Percentiles rank a stretch among this genome's conserved stretches.
Evolutionary conservation across 2,113 vertebrate genomes (phyloP).

Genomic region (Triplophysa siluroides): DNA sequence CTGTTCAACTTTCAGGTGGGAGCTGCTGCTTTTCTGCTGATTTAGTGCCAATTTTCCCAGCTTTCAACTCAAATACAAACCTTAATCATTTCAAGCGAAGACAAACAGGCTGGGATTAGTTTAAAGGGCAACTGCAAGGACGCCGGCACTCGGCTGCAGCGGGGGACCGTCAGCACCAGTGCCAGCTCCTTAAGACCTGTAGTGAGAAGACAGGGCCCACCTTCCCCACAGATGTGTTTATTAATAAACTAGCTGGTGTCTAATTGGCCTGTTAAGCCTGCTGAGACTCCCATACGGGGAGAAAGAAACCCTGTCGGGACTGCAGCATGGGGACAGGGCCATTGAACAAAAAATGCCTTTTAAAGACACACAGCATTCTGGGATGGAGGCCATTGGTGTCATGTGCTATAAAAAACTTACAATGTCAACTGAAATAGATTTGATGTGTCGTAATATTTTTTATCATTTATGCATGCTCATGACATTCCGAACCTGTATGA

Average conservation of each 20-base stretch:
- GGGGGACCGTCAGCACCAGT: slow-evolving; percentile 34
- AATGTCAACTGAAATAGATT: not conserved
- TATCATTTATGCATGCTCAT: no score
- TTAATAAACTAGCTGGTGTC: slow-evolving; percentile 60
- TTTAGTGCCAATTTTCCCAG: slow-evolving; percentile 35
- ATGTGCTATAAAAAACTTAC: not conserved
- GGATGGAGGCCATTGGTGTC: not conserved
- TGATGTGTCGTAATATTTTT: not conserved
- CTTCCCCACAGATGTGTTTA: slow-evolving; percentile 59
- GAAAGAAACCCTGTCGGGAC: slow-evolving; percentile 47
- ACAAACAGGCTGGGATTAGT: slow-evolving; percentile 30
- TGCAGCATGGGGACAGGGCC: slow-evolving; percentile 37
- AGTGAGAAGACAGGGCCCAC: slow-evolving; percentile 43
- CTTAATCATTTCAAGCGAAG: slow-evolving; percentile 39
- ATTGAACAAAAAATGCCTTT: slow-evolving; percentile 51
- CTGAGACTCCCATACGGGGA: slow-evolving; percentile 44
- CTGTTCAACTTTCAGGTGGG: slow-evolving; percentile 18
- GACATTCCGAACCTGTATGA: no score
- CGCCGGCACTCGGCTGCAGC: slow-evolving; percentile 15
- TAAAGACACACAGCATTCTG: slow-evolving; percentile 31
- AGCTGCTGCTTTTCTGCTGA: slow-evolving; percentile 8
- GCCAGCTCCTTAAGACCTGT: slow-evolving; percentile 31
- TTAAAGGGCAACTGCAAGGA: slow-evolving; percentile 41
- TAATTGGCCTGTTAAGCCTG: slow-evolving; percentile 60
- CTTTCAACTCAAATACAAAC: slow-evolving; percentile 39